Base-by-base conservation (phyloP, 2,888 invertebrate species). In the Orchesellides sinensis region DNA sequence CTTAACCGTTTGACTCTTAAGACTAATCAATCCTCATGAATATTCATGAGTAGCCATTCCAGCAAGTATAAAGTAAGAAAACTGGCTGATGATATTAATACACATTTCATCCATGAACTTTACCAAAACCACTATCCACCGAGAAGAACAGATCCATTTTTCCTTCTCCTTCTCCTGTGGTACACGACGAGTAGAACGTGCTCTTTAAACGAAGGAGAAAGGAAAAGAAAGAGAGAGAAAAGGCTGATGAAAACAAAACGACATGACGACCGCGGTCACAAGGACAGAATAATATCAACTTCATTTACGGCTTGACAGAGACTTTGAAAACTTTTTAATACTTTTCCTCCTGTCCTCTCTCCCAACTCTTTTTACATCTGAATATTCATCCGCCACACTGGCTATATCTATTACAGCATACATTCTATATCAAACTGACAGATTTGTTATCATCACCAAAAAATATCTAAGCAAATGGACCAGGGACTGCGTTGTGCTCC, bases 11-110 rank as follows among this genome's bases (percentile, higher is more conserved):
- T 82, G 69, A 74, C 81, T 75, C 81, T 69, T 69, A 82, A 75
- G 82, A 75, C 82, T 82, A 82, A 82, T 82, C 82, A 82, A 82
- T 82, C 82, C 75, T 82, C 49, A 82, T 82, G 82, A 82, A 82
- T 82, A 82, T 82, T 75, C 82, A 82, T 82, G 65, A 75, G 25
- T 54, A 61, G 61, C 63, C 63, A 73, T 63, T 61, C 47, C 73
- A 73, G 49, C 63, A 73, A n/a, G 47, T 73, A 52, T 49, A 61
- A 12, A 35, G 19, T 25, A 35, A 29, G n/a, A n/a, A n/a, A n/a
- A n/a, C n/a, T n/a, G n/a, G n/a, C n/a, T n/a, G n/a, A n/a, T n/a
- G n/a, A n/a, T n/a, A n/a, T n/a, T n/a, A n/a, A n/a, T n/a, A n/a
- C n/a, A n/a, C n/a, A n/a, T n/a, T n/a, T n/a, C n/a, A n/a, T n/a